Evolutionary conservation across 2,113 vertebrate species (phyloP), one percentile per base, ranked within the genome.

Genomic region (Parus major): DNA sequence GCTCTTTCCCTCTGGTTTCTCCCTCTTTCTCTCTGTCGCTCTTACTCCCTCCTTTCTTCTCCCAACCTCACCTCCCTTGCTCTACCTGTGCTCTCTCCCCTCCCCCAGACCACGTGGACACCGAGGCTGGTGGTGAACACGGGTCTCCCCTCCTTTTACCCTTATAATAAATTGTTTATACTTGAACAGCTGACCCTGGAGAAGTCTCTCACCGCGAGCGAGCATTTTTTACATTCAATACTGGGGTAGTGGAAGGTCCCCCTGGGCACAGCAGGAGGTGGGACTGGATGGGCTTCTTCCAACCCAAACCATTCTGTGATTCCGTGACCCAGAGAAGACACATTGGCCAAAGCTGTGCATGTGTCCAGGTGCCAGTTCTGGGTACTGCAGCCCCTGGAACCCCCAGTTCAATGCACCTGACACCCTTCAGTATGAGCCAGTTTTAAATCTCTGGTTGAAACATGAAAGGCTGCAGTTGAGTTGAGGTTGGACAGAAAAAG

Each of bases 341-440:
- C 31, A 8, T 5, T 27, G 33, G 12, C 47, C 55, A 39, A 49
- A 82, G 13, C 9, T 22, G 5, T 39, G 5, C 28, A 8, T 4
- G 3, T 35, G 27, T 42, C 46, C 33, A 25, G 15, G 18, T 53
- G n/a, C 9, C 65, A 35, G 25, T 9, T 28, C 31, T 61, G 53
- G 47, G 11, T 10, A 3, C 33, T 50, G 64, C 18, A 68, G 33
- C 35, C 44, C 41, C 46, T 42, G 33, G n/a, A 22, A 27, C 0
- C 5, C 21, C 42, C 13, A 39, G 53, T 1, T 15, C 20, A 60
- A 46, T 9, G n/a, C 47, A 41, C n/a, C 78, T 69, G 36, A 33
- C 14, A 49, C 33, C 18, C 16, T 33, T 49, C 35, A 50, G 9
- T 6, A 9, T 0, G 1, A 28, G 31, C 9, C 49, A 24, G 7